A percentile compares a stretch with the other conserved stretches of the same genome.
Conservation (phyloP, 2,113 vertebrate species). For the Grallaria varia region DNA sequence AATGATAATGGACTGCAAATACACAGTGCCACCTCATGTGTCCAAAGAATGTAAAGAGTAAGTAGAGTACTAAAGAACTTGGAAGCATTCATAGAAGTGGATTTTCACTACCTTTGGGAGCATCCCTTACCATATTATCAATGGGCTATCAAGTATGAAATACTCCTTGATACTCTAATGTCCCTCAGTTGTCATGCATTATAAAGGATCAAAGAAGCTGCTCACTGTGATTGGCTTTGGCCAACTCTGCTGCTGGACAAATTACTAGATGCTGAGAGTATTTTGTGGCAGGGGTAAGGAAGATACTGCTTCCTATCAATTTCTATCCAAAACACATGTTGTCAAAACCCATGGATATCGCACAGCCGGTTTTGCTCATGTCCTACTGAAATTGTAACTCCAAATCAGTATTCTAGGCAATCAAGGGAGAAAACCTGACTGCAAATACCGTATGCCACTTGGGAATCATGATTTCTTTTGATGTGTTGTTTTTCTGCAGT, state of each 20-base stretch:
- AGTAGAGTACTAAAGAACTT: constrained; percentile 64
- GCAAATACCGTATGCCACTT: not conserved
- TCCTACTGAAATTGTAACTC: not conserved
- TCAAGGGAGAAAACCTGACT: not conserved
- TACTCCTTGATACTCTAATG: not conserved
- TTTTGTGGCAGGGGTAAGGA: not conserved
- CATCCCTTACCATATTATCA: not conserved
- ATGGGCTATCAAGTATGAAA: not conserved
- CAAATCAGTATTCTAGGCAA: not conserved
- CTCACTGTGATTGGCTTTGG: not conserved
- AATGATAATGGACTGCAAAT: constrained; percentile 99
- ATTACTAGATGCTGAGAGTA: not conserved
- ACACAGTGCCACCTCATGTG: constrained; percentile 90
- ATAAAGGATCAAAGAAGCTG: not conserved
- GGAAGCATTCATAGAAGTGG: not conserved
- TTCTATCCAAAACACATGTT: not conserved
- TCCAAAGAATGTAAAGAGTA: constrained; percentile 94
- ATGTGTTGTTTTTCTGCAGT: not conserved
- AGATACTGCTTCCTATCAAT: not conserved
- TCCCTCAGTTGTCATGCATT: not conserved
- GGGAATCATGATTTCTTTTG: not conserved
- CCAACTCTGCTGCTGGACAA: not conserved
- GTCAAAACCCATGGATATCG: not conserved
- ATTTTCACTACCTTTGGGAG: not conserved
- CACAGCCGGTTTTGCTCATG: not conserved